Conservation (phyloP, 2,797 vertebrate genomes). For the Crypturellus tataupa region DNA sequence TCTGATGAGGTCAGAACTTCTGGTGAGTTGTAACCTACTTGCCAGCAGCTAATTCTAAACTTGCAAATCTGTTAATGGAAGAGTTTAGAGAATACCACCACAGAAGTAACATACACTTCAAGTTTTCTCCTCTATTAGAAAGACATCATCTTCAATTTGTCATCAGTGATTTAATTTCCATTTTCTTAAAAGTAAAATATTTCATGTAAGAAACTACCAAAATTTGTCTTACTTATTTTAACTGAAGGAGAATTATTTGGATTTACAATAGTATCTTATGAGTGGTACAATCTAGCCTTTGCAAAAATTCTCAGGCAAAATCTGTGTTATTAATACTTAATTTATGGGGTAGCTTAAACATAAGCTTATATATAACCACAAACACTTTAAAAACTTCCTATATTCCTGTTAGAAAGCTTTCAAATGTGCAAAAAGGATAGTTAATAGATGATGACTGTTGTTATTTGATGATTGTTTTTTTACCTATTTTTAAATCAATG, state of each 20-base stretch:
- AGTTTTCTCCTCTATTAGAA: neutral
- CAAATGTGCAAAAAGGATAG: rapidly evolving
- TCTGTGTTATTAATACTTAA: neutral
- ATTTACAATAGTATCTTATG: neutral
- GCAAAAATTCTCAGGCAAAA: neutral
- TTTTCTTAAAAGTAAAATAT: neutral
- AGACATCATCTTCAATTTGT: neutral
- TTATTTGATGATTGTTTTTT: neutral
- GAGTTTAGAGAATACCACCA: neutral
- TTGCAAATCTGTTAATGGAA: neutral
- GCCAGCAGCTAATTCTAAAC: neutral
- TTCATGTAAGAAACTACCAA: neutral
- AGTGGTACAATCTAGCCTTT: neutral
- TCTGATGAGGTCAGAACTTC: neutral
- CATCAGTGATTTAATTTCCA: neutral
- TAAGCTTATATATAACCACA: neutral
- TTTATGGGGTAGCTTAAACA: neutral
- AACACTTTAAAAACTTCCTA: neutral
- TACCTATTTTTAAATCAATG: too few species aligned
- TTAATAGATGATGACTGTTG: neutral
- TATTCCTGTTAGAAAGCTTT: neutral
- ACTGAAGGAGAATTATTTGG: neutral
- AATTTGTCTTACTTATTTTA: neutral
- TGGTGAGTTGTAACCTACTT: neutral
- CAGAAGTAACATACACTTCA: neutral